A percentile compares a stretch with the other conserved stretches of the same genome.
Conservation (phyloP, 2,888 invertebrate species). For the Pimpla rufipes region DNA sequence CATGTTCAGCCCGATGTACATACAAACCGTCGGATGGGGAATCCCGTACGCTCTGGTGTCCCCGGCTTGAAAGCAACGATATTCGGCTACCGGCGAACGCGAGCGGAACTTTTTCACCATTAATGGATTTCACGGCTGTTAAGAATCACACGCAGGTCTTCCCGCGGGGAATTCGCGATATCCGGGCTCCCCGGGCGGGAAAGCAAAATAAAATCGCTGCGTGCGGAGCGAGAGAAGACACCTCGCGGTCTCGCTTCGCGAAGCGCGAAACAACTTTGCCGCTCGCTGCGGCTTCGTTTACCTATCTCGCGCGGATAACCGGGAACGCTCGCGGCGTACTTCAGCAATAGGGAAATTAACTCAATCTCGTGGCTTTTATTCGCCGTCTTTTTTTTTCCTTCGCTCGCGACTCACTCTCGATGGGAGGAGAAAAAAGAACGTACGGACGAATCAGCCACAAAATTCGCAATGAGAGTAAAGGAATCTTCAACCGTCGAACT, state of each 20-base stretch:
- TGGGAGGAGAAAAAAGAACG: background rate
- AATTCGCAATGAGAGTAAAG: too few species aligned
- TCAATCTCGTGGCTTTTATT: conserved; percentile 13
- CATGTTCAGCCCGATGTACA: conserved; percentile 61
- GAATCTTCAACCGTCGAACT: too few species aligned
- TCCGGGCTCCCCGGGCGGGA: conserved; percentile 31
- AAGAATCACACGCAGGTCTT: background rate
- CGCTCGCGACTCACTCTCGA: background rate
- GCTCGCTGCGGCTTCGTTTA: conserved; percentile 74
- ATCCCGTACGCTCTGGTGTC: conserved; percentile 38
- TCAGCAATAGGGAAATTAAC: conserved; percentile 28
- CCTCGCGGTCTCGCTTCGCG: conserved; percentile 77
- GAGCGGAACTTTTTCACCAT: background rate
- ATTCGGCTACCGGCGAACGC: background rate
- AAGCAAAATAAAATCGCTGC: conserved; percentile 50
- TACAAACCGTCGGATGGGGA: background rate
- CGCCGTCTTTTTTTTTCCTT: conserved; percentile 6
- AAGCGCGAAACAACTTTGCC: conserved; percentile 80
- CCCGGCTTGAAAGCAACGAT: background rate
- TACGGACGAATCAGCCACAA: too few species aligned
- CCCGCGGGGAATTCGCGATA: conserved; percentile 12
- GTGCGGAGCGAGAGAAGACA: conserved; percentile 60
- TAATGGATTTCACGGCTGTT: conserved; percentile 16
- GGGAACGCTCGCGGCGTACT: conserved; percentile 59
- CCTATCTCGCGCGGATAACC: conserved; percentile 74